Evolutionary conservation across 2,888 invertebrate genomes (phyloP).

Genomic region (Matsumyia berberina): DNA sequence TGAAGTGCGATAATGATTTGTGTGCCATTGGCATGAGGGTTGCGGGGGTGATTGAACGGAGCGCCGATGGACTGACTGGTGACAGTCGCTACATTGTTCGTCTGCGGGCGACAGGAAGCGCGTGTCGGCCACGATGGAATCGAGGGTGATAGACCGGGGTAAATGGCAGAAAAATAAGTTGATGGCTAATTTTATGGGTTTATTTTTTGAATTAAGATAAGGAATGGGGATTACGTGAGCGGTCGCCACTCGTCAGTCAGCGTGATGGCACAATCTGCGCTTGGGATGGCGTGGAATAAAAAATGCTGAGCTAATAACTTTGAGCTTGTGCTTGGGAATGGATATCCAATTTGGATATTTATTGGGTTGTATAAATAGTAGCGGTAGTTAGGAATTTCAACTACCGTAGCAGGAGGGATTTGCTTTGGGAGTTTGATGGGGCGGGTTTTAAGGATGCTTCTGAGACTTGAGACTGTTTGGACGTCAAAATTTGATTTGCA

Average conservation of each 20-base stretch:
- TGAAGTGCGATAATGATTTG: slow-evolving; percentile 69
- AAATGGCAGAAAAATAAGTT: slow-evolving; percentile 7
- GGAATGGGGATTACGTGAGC: slow-evolving; percentile 3
- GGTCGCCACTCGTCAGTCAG: background rate
- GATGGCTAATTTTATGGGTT: slow-evolving; percentile 63
- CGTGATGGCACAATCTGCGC: background rate
- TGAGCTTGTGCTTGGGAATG: background rate
- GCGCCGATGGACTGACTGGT: background rate
- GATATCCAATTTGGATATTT: background rate
- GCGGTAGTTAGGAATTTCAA: background rate
- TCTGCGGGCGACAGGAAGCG: slow-evolving; percentile 34
- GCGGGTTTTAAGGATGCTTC: background rate
- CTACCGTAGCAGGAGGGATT: background rate
- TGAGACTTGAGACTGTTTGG: too few relatives aligned
- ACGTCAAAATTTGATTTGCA: too few relatives aligned
- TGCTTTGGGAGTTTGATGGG: background rate
- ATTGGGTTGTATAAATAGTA: slow-evolving; percentile 5
- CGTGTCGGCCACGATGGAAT: slow-evolving; percentile 12
- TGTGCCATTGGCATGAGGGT: slow-evolving; percentile 13
- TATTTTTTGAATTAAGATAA: slow-evolving; percentile 55
- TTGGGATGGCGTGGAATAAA: background rate
- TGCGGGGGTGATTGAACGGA: slow-evolving; percentile 35
- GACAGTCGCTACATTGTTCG: slow-evolving; percentile 23
- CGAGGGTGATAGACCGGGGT: slow-evolving; percentile 9
- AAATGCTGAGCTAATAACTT: slow-evolving; percentile 3